Evolutionary conservation across 2,888 invertebrate species (phyloP), one percentile per base, ranked within the genome.

Genomic region (Drosophila atripex): DNA sequence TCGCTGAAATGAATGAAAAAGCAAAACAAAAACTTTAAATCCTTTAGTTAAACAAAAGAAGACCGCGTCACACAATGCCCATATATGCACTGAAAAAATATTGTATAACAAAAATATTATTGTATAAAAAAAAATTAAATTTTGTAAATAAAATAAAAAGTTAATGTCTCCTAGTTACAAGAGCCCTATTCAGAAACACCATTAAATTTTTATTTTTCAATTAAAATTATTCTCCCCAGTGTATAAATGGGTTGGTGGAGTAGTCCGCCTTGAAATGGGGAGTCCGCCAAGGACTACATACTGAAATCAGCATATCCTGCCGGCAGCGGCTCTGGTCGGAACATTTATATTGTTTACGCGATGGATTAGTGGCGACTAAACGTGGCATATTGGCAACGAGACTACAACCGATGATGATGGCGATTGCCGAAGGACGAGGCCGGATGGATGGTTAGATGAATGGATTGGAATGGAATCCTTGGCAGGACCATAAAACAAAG

Each of bases 11-110:
- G 73, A 82, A 79, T 79, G 79, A 76, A 78, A 75, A 70, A 66
- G 71, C 79, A 76, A 79, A 78, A 76, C 73, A 79, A 82, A 82
- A 80, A 80, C 83, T 80, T 80, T 80, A 79, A 80, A 80, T 80
- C 79, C 79, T 83, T 80, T 80, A 79, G 74, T 72, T 77, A 82
- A 80, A 80, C 83, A 80, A 77, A 79, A 80, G 80, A 55, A 76
- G 77, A 74, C 70, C 59, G 53, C 47, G 21, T 35, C 64, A 52
- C 68, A 76, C 76, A 76, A 76, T 78, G 77, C 63, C 51, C 45
- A 49, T 49, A 38, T 28, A 35, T 16, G 30, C 51, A 70, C 54
- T 47, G 39, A 35, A 5, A 30, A 56, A 47, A n/a, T 18, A 6
- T 35, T 1, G 0, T n/a, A n/a, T 6, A 35, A 35, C n/a, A n/a